phyloP scores from a whole-genome alignment of 2,113 vertebrate genomes.

The Leucoraja erinaceus region DNA sequence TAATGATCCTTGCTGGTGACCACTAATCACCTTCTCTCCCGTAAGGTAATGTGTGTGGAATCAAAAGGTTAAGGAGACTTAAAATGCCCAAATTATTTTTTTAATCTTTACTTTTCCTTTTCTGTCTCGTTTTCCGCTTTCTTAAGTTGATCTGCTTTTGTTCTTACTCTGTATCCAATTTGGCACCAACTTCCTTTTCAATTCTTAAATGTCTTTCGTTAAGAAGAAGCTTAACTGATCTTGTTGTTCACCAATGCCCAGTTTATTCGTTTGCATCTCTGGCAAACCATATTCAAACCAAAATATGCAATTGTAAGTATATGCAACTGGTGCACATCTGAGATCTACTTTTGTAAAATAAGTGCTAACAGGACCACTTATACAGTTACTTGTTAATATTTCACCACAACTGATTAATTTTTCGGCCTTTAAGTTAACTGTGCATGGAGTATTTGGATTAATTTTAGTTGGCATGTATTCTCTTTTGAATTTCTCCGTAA shows the following conservation, averaged over 20 bases:
- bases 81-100: neutral
- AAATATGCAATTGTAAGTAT: neutral
- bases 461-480: neutral
- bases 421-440: neutral
- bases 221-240: neutral
- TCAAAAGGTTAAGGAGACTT: neutral
- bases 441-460: neutral
- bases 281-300: neutral
- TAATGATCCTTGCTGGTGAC: neutral
- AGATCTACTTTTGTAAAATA: neutral
- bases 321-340: neutral
- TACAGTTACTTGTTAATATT: neutral
- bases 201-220: neutral
- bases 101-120: neutral
- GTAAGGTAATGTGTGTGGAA: neutral
- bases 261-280: neutral
- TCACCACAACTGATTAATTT: neutral
- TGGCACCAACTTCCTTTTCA: neutral
- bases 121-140: neutral
- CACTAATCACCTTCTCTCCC: neutral
- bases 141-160: neutral
- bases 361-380: neutral
- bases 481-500: neutral
- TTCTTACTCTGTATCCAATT: neutral
- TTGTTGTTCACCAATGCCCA: neutral